A percentile compares a stretch with the other conserved stretches of the same genome.
Evolutionary conservation across 2,113 vertebrate species (phyloP).

Genomic region (Orthonyx spaldingii): DNA sequence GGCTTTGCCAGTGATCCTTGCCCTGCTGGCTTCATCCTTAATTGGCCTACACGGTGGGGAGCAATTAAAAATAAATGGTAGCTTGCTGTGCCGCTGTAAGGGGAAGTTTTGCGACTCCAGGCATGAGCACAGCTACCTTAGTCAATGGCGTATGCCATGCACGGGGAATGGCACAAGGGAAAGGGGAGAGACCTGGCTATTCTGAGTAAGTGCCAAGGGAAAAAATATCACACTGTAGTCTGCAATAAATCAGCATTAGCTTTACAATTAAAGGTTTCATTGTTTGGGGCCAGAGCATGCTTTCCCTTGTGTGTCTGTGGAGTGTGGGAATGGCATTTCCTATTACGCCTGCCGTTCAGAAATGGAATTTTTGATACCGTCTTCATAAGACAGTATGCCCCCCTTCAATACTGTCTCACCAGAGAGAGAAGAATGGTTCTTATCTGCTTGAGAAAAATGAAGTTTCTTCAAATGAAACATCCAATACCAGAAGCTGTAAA

Average conservation of each 20-base stretch:
- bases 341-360: background rate
- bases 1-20: conserved; percentile 65
- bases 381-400: background rate
- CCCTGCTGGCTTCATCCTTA: conserved; percentile 71
- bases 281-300: background rate
- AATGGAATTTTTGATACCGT: background rate
- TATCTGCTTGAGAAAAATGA: background rate
- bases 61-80: conserved; percentile 73
- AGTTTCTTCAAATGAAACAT: background rate
- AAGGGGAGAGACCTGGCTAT: background rate
- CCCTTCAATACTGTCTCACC: background rate
- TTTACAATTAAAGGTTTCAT: background rate
- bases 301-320: background rate
- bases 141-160: background rate
- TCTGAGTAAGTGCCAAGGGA: background rate
- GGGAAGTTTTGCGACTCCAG: background rate
- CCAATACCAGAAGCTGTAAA: background rate
- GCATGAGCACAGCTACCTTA: background rate
- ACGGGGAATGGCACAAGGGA: background rate
- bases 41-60: conserved; percentile 70
- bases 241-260: background rate
- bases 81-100: conserved; percentile 64
- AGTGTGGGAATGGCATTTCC: background rate
- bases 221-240: background rate
- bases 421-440: background rate